phyloP scores from a whole-genome alignment of 2,113 vertebrate species.

The Ailuropoda melanoleuca region DNA sequence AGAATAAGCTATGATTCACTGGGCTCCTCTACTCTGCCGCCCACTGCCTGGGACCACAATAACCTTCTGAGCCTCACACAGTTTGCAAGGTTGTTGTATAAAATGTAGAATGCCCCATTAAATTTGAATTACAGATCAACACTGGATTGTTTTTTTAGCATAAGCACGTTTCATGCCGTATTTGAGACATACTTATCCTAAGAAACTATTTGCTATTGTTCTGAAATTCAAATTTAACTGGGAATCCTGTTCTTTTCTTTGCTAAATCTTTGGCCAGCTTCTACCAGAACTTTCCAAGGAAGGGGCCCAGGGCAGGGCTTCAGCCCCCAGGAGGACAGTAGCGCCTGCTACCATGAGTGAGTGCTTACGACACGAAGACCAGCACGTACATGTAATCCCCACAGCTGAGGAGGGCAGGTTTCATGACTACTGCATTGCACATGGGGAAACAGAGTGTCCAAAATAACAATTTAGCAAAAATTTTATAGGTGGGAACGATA shows the following conservation, averaged over 20 bases:
- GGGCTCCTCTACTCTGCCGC: neutral
- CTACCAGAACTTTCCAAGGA: no score
- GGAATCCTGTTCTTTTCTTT: neutral
- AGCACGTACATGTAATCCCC: neutral
- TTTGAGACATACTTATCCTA: neutral
- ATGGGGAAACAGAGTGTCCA: neutral
- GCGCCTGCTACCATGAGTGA: neutral
- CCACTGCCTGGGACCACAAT: neutral
- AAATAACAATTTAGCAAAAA: neutral
- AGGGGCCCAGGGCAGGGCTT: neutral
- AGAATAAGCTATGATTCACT: rapidly evolving
- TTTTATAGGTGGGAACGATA: no score
- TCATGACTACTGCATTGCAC: no score
- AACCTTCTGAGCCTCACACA: neutral
- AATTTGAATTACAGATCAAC: neutral
- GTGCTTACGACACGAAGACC: rapidly evolving
- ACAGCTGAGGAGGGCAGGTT: neutral
- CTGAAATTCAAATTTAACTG: neutral
- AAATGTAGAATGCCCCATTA: neutral
- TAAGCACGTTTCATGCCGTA: neutral
- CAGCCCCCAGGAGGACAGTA: rapidly evolving
- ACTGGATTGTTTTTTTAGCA: no score
- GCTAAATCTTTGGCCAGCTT: neutral
- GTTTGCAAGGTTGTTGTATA: rapidly evolving
- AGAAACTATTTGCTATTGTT: neutral